Percentiles rank a stretch among this genome's conserved stretches.
phyloP scores from a whole-genome alignment of 2,888 invertebrate genomes.

The Melanostoma mellinum region DNA sequence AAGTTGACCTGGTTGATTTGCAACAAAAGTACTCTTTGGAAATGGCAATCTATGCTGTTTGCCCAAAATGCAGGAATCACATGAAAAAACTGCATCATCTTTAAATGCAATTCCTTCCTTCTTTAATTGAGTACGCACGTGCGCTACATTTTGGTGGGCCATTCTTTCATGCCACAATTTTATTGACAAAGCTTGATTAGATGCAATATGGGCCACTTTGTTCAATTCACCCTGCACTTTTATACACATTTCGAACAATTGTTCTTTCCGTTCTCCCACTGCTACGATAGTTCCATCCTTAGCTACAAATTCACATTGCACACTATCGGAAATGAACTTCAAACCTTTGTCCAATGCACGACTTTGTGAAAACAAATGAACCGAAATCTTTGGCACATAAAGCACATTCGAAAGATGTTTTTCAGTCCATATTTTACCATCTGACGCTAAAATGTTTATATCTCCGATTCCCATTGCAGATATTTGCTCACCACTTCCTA shows the following conservation, averaged over 20 bases:
- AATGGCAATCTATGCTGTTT: constrained; percentile 71
- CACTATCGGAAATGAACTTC: constrained; percentile 19
- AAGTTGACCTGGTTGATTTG: constrained; percentile 44
- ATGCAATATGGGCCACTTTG: constrained; percentile 16
- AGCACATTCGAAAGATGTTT: constrained; percentile 64
- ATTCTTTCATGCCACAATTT: constrained; percentile 74
- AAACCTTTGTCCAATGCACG: constrained; percentile 27
- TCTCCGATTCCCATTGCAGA: constrained; percentile 51
- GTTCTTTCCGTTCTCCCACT: constrained; percentile 24
- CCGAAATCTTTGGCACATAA: constrained; percentile 59
- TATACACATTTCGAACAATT: not conserved
- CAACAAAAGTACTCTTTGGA: constrained; percentile 31
- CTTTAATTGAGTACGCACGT: constrained; percentile 66
- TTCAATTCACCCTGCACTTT: too few species aligned
- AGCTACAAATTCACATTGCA: constrained; percentile 38
- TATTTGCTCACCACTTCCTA: constrained; percentile 54
- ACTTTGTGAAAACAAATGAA: constrained; percentile 69
- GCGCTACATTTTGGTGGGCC: constrained; percentile 69
- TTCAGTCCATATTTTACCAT: constrained; percentile 55
- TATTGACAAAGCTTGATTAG: constrained; percentile 43
- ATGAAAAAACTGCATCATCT: constrained; percentile 51
- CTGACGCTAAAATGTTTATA: constrained; percentile 60
- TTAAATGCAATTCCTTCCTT: constrained; percentile 52
- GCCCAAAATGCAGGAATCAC: constrained; percentile 70
- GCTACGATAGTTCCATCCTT: constrained; percentile 32